Conservation (phyloP, 2,888 invertebrate genomes). For the Pristionchus japonicus region DNA sequence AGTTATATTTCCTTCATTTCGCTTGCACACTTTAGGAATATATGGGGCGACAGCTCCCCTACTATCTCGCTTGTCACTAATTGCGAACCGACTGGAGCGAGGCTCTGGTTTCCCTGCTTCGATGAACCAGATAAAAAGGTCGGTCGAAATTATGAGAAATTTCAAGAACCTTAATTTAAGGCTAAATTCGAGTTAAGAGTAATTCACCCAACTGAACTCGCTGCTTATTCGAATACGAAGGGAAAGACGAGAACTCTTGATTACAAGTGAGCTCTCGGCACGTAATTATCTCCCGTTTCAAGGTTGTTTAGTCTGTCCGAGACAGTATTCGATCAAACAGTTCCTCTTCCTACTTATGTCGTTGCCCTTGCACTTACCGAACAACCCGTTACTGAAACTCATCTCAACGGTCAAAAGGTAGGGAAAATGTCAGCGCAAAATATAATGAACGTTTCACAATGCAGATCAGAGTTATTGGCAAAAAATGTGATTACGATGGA, state of each 20-base stretch:
- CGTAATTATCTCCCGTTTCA: no score
- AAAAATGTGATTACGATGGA: no score
- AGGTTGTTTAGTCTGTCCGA: background rate
- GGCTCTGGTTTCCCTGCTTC: background rate
- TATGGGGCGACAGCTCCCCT: no score
- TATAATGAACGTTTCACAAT: no score
- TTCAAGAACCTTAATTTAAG: no score
- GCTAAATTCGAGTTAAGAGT: background rate
- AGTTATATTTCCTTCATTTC: no score
- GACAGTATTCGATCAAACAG: background rate
- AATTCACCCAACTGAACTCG: background rate
- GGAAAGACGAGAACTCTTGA: background rate
- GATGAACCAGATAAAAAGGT: slow-evolving; percentile 9
- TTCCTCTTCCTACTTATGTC: background rate
- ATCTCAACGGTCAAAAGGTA: background rate
- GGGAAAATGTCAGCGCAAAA: background rate
- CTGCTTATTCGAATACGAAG: background rate
- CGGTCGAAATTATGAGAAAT: no score
- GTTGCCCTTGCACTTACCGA: background rate
- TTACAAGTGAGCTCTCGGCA: no score
- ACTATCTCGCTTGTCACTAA: background rate
- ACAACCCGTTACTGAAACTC: background rate
- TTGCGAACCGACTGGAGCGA: background rate
- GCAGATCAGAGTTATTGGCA: background rate
- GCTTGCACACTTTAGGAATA: no score